Percentiles rank a stretch among this genome's conserved stretches.
These are phyloP conservation scores for Pantherophis guttatus DNA, from an alignment of 2,113 vertebrate species.

Conservation along the genomic window DNA sequence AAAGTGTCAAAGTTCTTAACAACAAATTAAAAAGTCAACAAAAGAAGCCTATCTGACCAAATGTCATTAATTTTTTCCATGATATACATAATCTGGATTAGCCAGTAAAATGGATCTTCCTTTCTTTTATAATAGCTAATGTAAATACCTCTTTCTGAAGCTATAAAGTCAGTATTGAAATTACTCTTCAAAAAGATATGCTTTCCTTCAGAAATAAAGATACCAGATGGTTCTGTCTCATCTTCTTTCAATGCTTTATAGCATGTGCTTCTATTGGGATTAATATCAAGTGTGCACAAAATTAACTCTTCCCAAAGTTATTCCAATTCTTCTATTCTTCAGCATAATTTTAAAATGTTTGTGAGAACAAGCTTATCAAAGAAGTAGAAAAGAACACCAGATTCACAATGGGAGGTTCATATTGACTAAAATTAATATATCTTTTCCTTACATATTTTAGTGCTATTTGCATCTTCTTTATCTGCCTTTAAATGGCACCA, in stretches of 20 bases:
- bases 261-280: accelerated
- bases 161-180: neutral
- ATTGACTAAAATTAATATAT: too few relatives aligned
- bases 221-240: neutral
- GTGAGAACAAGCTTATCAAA: neutral
- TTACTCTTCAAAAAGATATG: neutral
- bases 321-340: neutral
- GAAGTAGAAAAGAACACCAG: neutral
- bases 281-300: neutral
- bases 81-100: constrained; percentile 15
- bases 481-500: neutral
- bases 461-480: neutral
- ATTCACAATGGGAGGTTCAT: neutral
- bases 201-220: neutral
- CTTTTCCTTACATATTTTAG: neutral
- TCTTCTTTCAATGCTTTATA: neutral
- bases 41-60: constrained; percentile 63
- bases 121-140: constrained; percentile 31
- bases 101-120: neutral
- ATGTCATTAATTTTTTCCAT: constrained; percentile 42
- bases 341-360: neutral
- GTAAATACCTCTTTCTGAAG: neutral
- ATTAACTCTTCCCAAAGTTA: neutral
- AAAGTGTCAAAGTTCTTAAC: constrained; percentile 48
- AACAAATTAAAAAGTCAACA: constrained; percentile 59